Evolutionary conservation across 2,797 vertebrate genomes (phyloP), one percentile per base, ranked within the genome.

Genomic region (Enteromius afrohamiltoni): DNA sequence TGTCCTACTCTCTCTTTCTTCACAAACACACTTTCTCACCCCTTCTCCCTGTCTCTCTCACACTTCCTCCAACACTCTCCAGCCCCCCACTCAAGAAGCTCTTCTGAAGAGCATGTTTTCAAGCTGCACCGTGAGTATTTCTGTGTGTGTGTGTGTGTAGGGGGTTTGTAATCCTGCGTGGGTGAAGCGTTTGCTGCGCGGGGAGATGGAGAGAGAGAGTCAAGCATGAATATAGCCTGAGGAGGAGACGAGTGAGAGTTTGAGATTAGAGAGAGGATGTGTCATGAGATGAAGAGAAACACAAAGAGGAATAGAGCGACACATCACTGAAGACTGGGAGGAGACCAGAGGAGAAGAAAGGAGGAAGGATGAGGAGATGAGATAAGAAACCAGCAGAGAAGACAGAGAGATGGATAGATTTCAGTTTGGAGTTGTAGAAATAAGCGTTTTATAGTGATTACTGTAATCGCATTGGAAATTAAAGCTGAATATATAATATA

Each of bases 141-240:
- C 5, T 79, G 51, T 75, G 77, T 82, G 67, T 82, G 60, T 74
- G 82, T 82, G 82, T 79, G 64, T 71, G 51, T 49, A 47, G 71
- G 74, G 53, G 81, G 37, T 64, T 84, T 19, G 80, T 85, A 87
- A 85, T 87, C 87, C 70, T 87, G 83, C 47, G 84, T 84, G 82
- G 82, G 79, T 83, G 85, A 83, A 82, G 82, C 80, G 71, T 86
- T 88, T 86, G 87, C 83, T 77, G 79, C 55, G 13, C 69, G 58
- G 49, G 42, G 75, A 85, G 64, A 77, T 34, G 70, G 69, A 80
- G 68, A 73, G 64, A 82, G 55, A 53, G 68, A 26, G 68, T 29
- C 70, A 70, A 86, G 83, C 76, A 80, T 74, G 79, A 86, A 83
- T 73, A 47, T 80, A 83, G 83, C 85, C 85, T 53, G 80, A 80